These are phyloP conservation scores for Pachypanchax playfairii DNA, from an alignment of 2,113 vertebrate genomes.

Conservation along the genomic window DNA sequence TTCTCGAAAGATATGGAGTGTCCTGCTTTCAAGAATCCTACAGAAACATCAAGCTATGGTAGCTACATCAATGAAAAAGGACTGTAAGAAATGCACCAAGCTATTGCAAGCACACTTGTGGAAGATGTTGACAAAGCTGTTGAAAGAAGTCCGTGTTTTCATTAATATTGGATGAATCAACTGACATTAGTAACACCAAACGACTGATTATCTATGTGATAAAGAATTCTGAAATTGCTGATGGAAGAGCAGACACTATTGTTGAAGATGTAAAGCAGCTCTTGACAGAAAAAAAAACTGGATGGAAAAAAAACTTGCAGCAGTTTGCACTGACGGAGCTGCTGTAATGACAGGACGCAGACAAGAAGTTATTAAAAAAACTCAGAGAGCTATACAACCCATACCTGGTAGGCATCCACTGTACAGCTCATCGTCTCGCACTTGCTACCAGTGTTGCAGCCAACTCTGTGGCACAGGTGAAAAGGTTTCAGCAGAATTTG, in stretches of 20 bases:
- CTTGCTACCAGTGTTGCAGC: constrained; percentile 2
- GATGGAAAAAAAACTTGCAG: constrained; percentile 7
- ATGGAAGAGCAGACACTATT: neutral
- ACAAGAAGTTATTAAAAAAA: constrained; percentile 5
- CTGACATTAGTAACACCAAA: neutral
- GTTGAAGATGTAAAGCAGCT: neutral
- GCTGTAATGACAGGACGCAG: neutral
- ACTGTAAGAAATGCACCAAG: neutral
- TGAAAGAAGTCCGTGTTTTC: too few relatives aligned
- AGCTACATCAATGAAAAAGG: neutral
- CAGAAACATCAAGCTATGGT: neutral
- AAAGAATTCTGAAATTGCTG: neutral
- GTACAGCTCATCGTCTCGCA: neutral
- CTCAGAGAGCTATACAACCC: neutral
- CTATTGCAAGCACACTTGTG: neutral
- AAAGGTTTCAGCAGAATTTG: neutral
- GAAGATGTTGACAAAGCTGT: neutral
- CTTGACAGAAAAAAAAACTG: too few relatives aligned
- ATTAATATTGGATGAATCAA: neutral
- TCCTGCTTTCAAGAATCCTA: neutral
- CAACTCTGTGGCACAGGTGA: constrained; percentile 4
- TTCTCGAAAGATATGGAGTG: too few relatives aligned
- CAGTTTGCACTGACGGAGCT: constrained; percentile 8
- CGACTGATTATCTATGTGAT: neutral
- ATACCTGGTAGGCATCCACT: neutral